Conservation (phyloP, 2,888 invertebrate species). For the Ochropacha duplaris region DNA sequence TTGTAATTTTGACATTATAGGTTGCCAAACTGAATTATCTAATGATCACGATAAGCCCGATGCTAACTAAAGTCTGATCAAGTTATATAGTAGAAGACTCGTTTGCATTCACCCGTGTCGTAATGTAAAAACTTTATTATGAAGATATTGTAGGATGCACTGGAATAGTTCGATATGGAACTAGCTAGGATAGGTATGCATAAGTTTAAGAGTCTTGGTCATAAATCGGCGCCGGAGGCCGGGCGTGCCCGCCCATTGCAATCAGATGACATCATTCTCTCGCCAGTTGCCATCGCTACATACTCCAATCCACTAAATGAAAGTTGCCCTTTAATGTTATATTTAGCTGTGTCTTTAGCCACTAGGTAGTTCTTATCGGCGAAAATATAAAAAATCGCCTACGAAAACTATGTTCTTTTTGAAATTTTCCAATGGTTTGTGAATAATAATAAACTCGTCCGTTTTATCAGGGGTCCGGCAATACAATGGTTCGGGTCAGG, state of each 20-base stretch:
- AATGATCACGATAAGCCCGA: background rate
- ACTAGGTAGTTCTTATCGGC: background rate
- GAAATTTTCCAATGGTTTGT: slow-evolving; percentile 3
- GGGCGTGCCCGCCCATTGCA: slow-evolving; percentile 66
- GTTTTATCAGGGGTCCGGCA: background rate
- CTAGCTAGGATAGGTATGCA: slow-evolving; percentile 53
- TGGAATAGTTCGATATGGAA: slow-evolving; percentile 44
- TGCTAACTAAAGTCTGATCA: background rate
- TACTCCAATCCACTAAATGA: slow-evolving; percentile 40
- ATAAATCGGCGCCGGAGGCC: slow-evolving; percentile 53
- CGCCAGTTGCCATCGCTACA: slow-evolving; percentile 25
- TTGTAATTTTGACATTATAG: slow-evolving; percentile 35
- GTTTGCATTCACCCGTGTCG: slow-evolving; percentile 19
- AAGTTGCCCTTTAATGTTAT: slow-evolving; percentile 32
- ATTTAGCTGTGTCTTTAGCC: slow-evolving; percentile 23
- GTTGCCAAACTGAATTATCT: background rate
- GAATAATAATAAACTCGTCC: slow-evolving; percentile 5
- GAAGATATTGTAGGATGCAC: slow-evolving; percentile 38
- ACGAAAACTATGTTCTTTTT: background rate
- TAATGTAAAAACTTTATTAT: slow-evolving; percentile 35
- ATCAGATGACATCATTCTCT: slow-evolving; percentile 70
- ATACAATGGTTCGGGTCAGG: slow-evolving; percentile 19
- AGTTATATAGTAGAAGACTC: slow-evolving; percentile 7
- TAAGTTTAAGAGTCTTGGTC: slow-evolving; percentile 56
- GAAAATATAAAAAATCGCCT: background rate